Conservation (phyloP, 1,140 invertebrate species). For the Leguminivora glycinivorella region DNA sequence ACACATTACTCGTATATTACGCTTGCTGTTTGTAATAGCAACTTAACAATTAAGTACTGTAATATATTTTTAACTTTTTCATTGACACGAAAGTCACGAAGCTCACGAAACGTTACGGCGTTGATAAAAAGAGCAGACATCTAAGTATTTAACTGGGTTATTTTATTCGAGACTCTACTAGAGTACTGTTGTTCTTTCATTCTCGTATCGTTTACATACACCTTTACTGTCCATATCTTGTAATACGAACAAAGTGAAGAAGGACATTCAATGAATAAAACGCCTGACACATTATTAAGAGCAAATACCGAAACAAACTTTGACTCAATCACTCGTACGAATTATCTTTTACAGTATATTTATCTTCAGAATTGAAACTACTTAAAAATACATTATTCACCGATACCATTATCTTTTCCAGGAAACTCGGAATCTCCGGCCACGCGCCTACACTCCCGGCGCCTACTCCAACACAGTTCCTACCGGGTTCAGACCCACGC, state of each 20-base stretch:
- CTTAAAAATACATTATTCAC: background rate
- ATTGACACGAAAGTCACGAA: too few species aligned
- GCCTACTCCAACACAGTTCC: slow-evolving; percentile 63
- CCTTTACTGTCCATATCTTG: too few species aligned
- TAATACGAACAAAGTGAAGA: too few species aligned
- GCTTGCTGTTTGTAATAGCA: background rate
- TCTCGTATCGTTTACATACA: too few species aligned
- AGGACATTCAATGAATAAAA: slow-evolving; percentile 1
- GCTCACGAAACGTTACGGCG: too few species aligned
- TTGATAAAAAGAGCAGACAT: too few species aligned
- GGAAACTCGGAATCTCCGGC: slow-evolving; percentile 68
- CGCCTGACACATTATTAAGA: background rate
- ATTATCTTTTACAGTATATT: too few species aligned
- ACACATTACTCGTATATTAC: background rate
- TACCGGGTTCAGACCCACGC: slow-evolving; percentile 65
- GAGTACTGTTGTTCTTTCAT: too few species aligned
- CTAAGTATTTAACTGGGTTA: too few species aligned
- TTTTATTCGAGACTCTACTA: too few species aligned
- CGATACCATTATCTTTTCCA: slow-evolving; percentile 30
- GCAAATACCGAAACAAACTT: background rate
- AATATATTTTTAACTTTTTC: background rate
- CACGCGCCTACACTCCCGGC: slow-evolving; percentile 62
- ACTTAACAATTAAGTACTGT: background rate
- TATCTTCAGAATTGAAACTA: too few species aligned
- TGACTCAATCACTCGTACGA: too few species aligned